These are phyloP conservation scores for Dolomedes plantarius DNA, from an alignment of 2,888 invertebrate genomes.

Conservation along the genomic window DNA sequence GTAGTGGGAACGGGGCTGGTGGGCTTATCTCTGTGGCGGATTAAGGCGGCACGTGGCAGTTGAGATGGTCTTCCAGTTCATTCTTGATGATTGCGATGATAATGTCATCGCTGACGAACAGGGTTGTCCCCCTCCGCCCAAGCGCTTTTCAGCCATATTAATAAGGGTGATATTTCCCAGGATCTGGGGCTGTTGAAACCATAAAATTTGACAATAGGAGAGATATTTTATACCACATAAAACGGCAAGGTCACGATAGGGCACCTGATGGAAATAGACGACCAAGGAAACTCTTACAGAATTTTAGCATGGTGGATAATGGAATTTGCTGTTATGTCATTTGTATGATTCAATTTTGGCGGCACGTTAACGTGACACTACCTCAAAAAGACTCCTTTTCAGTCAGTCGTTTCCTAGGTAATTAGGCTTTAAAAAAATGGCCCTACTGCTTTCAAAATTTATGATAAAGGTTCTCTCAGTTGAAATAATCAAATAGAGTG, in stretches of 20 bases:
- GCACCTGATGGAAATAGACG: background rate
- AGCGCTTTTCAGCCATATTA: conserved; percentile 54
- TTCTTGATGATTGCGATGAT: conserved; percentile 46
- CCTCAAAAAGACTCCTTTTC: no score
- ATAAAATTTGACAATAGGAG: conserved; percentile 23
- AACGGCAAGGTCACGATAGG: conserved; percentile 15
- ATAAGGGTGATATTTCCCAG: conserved; percentile 44
- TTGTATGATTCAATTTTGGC: no score
- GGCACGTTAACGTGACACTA: no score
- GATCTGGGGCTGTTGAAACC: background rate
- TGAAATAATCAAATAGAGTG: no score
- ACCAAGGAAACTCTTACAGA: no score
- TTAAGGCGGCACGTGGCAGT: conserved; percentile 56
- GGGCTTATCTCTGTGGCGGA: conserved; percentile 44
- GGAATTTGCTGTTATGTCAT: no score
- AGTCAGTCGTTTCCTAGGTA: no score
- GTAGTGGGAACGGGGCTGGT: conserved; percentile 19
- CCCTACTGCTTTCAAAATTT: no score
- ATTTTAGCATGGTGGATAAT: no score
- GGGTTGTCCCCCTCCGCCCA: conserved; percentile 25
- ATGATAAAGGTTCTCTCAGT: no score
- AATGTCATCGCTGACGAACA: conserved; percentile 50
- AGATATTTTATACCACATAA: conserved; percentile 24
- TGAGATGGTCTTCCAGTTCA: conserved; percentile 40
- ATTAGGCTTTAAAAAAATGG: no score